phyloP scores from a whole-genome alignment of 2,113 vertebrate genomes.

The Lophotis ruficrista region DNA sequence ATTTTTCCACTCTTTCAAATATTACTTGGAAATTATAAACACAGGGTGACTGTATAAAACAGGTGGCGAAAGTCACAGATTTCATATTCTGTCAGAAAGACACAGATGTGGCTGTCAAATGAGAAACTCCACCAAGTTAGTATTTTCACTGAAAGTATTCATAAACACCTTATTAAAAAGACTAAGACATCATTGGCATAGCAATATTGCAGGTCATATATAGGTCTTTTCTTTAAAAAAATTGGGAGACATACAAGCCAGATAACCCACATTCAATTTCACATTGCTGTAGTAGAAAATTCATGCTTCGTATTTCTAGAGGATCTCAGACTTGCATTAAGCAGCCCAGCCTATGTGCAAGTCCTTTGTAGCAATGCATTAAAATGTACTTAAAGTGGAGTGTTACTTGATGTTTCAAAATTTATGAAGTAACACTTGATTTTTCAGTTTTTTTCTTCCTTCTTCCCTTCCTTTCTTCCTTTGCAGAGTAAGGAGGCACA shows the following conservation, averaged over 20 bases:
- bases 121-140: not conserved
- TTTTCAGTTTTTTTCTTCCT: not conserved
- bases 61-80: not conserved
- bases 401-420: not conserved
- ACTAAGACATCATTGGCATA: not conserved
- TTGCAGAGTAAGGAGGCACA: not conserved
- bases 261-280: not conserved
- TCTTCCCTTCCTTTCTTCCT: not conserved
- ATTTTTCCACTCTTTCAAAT: conserved; percentile 1
- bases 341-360: not conserved
- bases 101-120: not conserved
- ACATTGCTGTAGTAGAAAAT: not conserved
- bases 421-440: not conserved
- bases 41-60: not conserved
- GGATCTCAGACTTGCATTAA: not conserved
- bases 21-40: not conserved
- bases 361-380: not conserved
- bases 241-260: not conserved
- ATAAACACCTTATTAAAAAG: not conserved
- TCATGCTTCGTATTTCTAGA: not conserved
- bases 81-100: not conserved
- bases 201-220: not conserved
- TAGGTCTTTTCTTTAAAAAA: not conserved
- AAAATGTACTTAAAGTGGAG: not conserved
- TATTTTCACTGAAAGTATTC: not conserved